Evolutionary conservation across 2,888 invertebrate genomes (phyloP).

Genomic region (Macaria liturata): DNA sequence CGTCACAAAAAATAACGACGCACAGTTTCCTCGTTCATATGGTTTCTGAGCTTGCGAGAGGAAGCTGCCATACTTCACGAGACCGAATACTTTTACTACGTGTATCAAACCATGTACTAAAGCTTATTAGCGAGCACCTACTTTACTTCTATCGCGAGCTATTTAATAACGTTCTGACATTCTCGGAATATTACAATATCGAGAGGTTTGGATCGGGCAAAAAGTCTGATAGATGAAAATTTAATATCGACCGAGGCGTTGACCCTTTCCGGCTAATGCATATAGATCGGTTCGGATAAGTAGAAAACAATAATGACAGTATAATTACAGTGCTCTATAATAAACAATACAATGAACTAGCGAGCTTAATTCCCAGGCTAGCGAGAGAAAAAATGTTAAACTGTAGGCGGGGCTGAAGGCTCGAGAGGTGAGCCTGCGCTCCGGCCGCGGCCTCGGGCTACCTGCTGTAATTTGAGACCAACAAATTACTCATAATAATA

Average conservation of each 20-base stretch:
- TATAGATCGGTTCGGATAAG: constrained; percentile 32
- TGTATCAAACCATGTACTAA: constrained; percentile 11
- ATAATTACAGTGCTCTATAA: constrained; percentile 68
- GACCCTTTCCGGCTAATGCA: constrained; percentile 31
- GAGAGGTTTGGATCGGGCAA: constrained; percentile 5
- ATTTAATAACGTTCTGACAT: constrained; percentile 18
- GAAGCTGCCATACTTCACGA: constrained; percentile 31
- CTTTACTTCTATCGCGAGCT: constrained; percentile 8
- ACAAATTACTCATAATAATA: constrained; percentile 81
- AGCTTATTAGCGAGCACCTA: constrained; percentile 22
- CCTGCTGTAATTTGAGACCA: constrained; percentile 78
- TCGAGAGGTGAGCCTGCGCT: constrained; percentile 63
- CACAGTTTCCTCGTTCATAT: constrained; percentile 51
- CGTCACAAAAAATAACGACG: constrained; percentile 55
- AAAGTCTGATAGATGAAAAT: constrained; percentile 17
- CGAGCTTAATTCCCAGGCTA: constrained; percentile 65
- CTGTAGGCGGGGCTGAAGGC: constrained; percentile 70
- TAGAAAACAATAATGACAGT: constrained; percentile 63
- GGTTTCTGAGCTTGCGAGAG: constrained; percentile 45
- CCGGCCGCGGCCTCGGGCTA: constrained; percentile 70
- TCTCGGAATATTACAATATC: constrained; percentile 8
- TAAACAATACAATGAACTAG: constrained; percentile 73
- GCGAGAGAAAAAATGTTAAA: constrained; percentile 75
- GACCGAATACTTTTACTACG: constrained; percentile 30
- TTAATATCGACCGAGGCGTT: constrained; percentile 24